phyloP scores from a whole-genome alignment of 2,113 vertebrate species.

The Bubalus kerabau region DNA sequence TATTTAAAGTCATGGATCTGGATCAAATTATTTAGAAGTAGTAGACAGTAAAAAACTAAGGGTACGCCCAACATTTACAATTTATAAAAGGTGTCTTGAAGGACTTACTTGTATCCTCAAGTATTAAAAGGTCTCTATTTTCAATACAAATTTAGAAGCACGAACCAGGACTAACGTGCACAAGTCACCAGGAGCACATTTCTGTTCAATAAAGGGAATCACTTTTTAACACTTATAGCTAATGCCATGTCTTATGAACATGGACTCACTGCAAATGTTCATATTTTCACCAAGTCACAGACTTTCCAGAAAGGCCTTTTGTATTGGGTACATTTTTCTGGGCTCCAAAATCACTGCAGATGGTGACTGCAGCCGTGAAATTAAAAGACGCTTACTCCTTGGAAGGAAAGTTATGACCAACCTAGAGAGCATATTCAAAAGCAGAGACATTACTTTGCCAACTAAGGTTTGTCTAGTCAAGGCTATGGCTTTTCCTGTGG shows the following conservation, averaged over 20 bases:
- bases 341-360: too few species aligned
- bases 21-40: not conserved
- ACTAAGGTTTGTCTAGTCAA: too few species aligned
- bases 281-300: not conserved
- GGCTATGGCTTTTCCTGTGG: too few species aligned
- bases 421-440: too few species aligned
- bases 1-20: not conserved
- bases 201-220: not conserved
- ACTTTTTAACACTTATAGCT: not conserved
- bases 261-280: not conserved
- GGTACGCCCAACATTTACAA: not conserved
- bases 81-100: not conserved
- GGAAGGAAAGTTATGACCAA: too few species aligned
- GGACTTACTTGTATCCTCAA: not conserved
- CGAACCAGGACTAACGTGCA: not conserved
- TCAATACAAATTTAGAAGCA: not conserved
- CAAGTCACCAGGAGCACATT: not conserved
- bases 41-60: not conserved
- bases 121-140: not conserved
- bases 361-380: too few species aligned
- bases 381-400: too few species aligned
- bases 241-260: not conserved
- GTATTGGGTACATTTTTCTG: not conserved
- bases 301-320: not conserved
- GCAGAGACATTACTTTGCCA: too few species aligned